phyloP scores from a whole-genome alignment of 1,140 invertebrate genomes.

The Thaumatotibia leucotreta region DNA sequence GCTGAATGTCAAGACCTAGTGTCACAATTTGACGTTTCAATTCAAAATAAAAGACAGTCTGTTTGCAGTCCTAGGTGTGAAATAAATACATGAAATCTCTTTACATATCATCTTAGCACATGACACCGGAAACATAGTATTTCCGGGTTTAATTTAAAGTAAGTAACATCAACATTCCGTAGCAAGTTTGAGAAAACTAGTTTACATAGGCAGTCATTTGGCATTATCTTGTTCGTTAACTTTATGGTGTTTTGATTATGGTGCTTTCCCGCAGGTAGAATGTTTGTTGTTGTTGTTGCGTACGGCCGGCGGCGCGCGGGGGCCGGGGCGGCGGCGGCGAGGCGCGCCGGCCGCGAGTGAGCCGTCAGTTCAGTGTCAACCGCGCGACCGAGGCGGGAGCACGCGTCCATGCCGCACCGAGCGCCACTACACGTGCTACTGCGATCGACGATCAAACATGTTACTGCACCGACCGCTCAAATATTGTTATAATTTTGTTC shows the following conservation, averaged over 20 bases:
- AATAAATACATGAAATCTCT: too few relatives aligned
- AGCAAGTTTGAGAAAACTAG: too few relatives aligned
- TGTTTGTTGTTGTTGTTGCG: neutral
- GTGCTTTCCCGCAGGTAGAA: neutral
- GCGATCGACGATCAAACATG: slow-evolving; percentile 13
- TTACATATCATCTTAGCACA: too few relatives aligned
- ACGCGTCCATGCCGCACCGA: slow-evolving; percentile 18
- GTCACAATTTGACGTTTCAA: too few relatives aligned
- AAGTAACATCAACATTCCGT: too few relatives aligned
- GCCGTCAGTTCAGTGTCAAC: slow-evolving; percentile 32
- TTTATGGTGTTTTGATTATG: neutral
- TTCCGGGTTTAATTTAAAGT: too few relatives aligned
- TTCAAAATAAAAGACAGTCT: too few relatives aligned
- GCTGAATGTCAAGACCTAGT: too few relatives aligned
- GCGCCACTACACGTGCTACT: slow-evolving; percentile 35
- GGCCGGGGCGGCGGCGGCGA: neutral
- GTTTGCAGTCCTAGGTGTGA: too few relatives aligned
- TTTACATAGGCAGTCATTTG: too few relatives aligned
- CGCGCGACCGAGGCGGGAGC: slow-evolving; percentile 27
- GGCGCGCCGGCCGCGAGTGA: slow-evolving; percentile 8
- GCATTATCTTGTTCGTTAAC: too few relatives aligned
- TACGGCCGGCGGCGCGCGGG: neutral
- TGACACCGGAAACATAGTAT: too few relatives aligned
- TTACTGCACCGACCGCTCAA: neutral
- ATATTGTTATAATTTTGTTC: neutral